These are phyloP conservation scores for Sweltsa coloradensis DNA, from an alignment of 1,140 invertebrate species.

Conservation along the genomic window DNA sequence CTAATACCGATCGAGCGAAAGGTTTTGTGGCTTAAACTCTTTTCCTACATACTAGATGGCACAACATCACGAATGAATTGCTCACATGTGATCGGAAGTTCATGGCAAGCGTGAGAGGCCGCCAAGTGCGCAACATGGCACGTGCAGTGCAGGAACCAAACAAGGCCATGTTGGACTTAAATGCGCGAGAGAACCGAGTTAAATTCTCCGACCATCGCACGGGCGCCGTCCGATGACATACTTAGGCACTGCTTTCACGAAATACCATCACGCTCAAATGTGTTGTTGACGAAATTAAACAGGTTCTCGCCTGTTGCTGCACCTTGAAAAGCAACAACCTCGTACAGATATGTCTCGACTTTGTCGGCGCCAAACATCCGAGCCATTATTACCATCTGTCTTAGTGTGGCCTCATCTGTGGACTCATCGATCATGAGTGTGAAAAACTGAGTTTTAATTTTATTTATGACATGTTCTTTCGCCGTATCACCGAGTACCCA, in stretches of 20 bases:
- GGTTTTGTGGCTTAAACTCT: neutral
- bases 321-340: neutral
- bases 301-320: neutral
- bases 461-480: neutral
- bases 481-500: too few species aligned
- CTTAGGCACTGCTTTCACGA: slow-evolving; percentile 5
- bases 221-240: slow-evolving; percentile 10
- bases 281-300: slow-evolving; percentile 4
- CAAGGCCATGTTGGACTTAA: neutral
- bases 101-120: slow-evolving; percentile 11
- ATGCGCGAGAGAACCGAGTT: slow-evolving; percentile 7
- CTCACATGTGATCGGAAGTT: neutral
- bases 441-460: neutral
- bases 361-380: neutral
- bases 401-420: neutral
- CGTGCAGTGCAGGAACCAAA: slow-evolving; percentile 11
- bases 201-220: slow-evolving; percentile 6
- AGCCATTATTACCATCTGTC: neutral
- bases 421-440: slow-evolving; percentile 1
- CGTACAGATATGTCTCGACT: neutral
- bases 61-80: neutral
- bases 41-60: neutral
- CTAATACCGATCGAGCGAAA: too few species aligned
- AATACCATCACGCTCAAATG: slow-evolving; percentile 4
- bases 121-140: slow-evolving; percentile 13